Evolutionary conservation across 2,888 invertebrate genomes (phyloP).

Genomic region (Drosophila incognita): DNA sequence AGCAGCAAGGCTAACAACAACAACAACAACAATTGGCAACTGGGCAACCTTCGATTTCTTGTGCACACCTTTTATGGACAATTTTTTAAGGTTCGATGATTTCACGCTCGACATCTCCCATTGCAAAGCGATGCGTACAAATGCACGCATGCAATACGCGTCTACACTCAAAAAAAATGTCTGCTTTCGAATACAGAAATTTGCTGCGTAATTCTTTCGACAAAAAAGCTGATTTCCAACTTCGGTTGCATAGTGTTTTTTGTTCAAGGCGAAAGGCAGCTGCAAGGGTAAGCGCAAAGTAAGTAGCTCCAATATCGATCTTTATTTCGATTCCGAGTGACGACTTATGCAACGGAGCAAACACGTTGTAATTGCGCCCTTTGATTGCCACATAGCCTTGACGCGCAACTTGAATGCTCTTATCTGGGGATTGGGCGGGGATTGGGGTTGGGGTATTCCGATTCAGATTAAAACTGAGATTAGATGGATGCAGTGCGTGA

Average conservation of each 20-base stretch:
- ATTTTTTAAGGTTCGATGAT: constrained; percentile 18
- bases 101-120: constrained; percentile 17
- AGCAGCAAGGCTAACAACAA: constrained; percentile 18
- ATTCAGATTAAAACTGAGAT: constrained; percentile 15
- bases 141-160: neutral
- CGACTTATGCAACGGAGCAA: constrained; percentile 40
- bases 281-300: constrained; percentile 1
- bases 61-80: constrained; percentile 37
- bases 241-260: neutral
- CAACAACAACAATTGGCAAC: constrained; percentile 17
- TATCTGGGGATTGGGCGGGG: constrained; percentile 1
- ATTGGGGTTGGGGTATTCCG: constrained; percentile 17
- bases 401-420: constrained; percentile 13
- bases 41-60: constrained; percentile 33
- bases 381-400: constrained; percentile 34
- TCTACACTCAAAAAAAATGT: neutral
- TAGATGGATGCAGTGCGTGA: constrained; percentile 7
- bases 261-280: neutral
- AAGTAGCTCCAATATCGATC: constrained; percentile 13
- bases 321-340: constrained; percentile 23
- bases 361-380: constrained; percentile 41
- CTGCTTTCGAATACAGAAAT: neutral
- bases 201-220: neutral
- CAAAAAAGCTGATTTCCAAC: neutral
- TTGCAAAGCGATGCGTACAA: constrained; percentile 9